phyloP scores from a whole-genome alignment of 92 coral and sea anemone genomes.

The Porites lobata region DNA sequence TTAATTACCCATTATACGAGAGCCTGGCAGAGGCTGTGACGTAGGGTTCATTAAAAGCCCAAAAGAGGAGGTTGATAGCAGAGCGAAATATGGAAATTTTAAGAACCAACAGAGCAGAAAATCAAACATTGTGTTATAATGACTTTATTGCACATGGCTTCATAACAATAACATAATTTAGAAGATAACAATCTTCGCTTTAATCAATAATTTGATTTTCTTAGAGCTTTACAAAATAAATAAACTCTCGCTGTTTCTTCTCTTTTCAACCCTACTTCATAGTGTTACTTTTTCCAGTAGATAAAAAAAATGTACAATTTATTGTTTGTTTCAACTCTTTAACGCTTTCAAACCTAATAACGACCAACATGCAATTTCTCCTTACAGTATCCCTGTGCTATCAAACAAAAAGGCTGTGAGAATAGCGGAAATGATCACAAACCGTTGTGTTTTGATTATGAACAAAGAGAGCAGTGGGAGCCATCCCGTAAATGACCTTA shows the following conservation, averaged over 20 bases:
- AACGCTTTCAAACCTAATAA: background rate
- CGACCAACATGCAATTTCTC: background rate
- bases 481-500: too few relatives aligned
- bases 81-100: too few relatives aligned
- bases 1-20: too few relatives aligned
- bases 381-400: too few relatives aligned
- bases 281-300: slow-evolving; percentile 1
- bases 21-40: too few relatives aligned
- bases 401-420: too few relatives aligned
- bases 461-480: too few relatives aligned
- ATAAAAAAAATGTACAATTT: slow-evolving; percentile 20
- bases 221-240: slow-evolving; percentile 48
- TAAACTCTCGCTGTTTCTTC: slow-evolving; percentile 16
- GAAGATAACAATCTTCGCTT: slow-evolving; percentile 5
- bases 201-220: slow-evolving; percentile 35
- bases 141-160: slow-evolving; percentile 25
- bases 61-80: too few relatives aligned
- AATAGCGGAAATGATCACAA: too few relatives aligned
- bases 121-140: background rate
- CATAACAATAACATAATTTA: slow-evolving; percentile 26
- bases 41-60: too few relatives aligned
- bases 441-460: too few relatives aligned
- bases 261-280: slow-evolving; percentile 1
- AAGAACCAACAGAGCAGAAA: background rate
- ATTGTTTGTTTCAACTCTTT: background rate